Evolutionary conservation across 2,888 invertebrate genomes (phyloP), one percentile per base, ranked within the genome.

Genomic region (Chorisops tibialis): DNA sequence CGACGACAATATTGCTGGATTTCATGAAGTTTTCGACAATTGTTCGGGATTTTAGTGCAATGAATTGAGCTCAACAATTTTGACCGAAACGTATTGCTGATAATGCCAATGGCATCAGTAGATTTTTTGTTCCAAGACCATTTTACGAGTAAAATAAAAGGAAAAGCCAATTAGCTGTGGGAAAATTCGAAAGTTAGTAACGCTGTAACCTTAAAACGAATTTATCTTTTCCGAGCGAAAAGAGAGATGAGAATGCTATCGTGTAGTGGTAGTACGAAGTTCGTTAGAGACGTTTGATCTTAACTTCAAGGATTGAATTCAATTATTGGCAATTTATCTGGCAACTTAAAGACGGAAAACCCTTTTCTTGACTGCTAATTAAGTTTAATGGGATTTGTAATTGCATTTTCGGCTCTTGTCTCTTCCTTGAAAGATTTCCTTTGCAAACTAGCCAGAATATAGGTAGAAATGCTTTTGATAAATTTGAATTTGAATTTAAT

Each of bases 241-340:
- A 21, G 47, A n/a, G 21, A 21, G 12, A 21, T 4, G 22, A 47
- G 4, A 18, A 22, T 12, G 43, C n/a, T n/a, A n/a, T 45, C 16
- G 43, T 14, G 43, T 45, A 9, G 5, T 47, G 12, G 39, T 12
- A 39, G n/a, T 39, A 39, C n/a, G 12, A 39, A 5, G 39, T 11
- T n/a, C 24, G 14, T 54, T 16, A n/a, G 19, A 41, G n/a, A 47
- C 59, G 35, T 59, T 59, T 50, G 59, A 59, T 59, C 59, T 59
- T 24, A 39, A 41, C 59, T 49, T 49, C 21, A 39, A 59, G 49
- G 59, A 59, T 59, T 59, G 59, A 59, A 59, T 60, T 59, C 41
- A 60, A 60, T 60, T 60, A 60, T 60, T 41, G 59, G 49, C 49
- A 49, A 62, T 62, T 62, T 62, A 65, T 65, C 65, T 65, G 41